These are phyloP conservation scores for Tenthredo livida DNA, from an alignment of 2,888 invertebrate species.

Conservation along the genomic window DNA sequence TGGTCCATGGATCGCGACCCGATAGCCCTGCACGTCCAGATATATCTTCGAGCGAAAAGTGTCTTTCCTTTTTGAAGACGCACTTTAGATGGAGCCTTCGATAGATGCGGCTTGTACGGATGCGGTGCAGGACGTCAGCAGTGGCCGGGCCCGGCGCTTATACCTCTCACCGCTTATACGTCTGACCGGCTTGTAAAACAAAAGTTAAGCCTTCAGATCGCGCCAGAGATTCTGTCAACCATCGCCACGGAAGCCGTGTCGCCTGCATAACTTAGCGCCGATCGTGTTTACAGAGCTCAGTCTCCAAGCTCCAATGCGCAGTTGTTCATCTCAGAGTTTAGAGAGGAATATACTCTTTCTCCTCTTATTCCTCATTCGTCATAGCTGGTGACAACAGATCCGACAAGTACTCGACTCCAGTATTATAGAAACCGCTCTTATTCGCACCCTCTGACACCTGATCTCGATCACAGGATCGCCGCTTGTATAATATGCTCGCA, in stretches of 20 bases:
- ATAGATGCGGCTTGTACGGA: conserved; percentile 62
- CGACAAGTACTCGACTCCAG: neutral
- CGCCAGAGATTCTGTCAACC: conserved; percentile 69
- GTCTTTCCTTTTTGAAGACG: conserved; percentile 59
- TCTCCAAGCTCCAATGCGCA: conserved; percentile 38
- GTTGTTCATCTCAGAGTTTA: conserved; percentile 37
- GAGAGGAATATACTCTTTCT: conserved; percentile 9
- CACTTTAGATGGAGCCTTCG: conserved; percentile 69
- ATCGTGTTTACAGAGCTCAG: conserved; percentile 50
- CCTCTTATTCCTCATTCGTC: neutral
- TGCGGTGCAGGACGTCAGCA: conserved; percentile 49
- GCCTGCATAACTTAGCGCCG: conserved; percentile 56
- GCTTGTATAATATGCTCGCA: neutral
- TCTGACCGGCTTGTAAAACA: conserved; percentile 59
- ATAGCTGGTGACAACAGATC: neutral
- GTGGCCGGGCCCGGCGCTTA: conserved; percentile 44
- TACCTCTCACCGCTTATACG: conserved; percentile 53
- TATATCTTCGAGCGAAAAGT: conserved; percentile 55
- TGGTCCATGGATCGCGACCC: conserved; percentile 53
- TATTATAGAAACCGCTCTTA: conserved; percentile 11
- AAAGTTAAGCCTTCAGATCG: conserved; percentile 65
- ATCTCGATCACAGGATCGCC: conserved; percentile 13
- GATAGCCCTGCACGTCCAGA: conserved; percentile 55
- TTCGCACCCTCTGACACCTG: conserved; percentile 10
- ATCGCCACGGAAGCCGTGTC: conserved; percentile 68